These are phyloP conservation scores for Lagria hirta DNA, from an alignment of 2,888 invertebrate species.

Conservation along the genomic window DNA sequence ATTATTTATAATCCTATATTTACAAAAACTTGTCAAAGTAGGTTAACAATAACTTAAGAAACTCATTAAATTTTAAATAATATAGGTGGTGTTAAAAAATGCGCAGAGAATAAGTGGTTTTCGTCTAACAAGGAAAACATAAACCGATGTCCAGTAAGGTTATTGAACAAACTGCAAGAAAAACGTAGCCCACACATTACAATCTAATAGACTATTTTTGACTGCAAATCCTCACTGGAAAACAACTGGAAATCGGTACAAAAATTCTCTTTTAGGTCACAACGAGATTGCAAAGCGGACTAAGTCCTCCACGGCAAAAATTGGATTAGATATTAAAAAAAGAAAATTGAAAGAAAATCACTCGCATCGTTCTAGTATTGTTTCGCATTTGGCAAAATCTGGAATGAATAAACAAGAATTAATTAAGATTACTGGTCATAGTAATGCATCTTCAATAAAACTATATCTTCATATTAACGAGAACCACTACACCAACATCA, in stretches of 20 bases:
- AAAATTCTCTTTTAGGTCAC: conserved; percentile 3
- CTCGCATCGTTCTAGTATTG: too few relatives aligned
- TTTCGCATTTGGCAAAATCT: conserved; percentile 15
- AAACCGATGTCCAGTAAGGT: conserved; percentile 4
- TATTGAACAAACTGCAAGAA: conserved; percentile 4
- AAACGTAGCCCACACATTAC: conserved; percentile 4
- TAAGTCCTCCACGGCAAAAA: conserved; percentile 4
- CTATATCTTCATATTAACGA: conserved; percentile 12
- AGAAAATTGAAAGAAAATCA: too few relatives aligned
- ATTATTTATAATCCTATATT: conserved; percentile 4
- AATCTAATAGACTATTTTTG: conserved; percentile 5
- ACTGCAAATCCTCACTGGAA: too few relatives aligned
- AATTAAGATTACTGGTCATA: conserved; percentile 20
- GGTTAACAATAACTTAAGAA: too few relatives aligned
- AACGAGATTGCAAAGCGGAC: conserved; percentile 2
- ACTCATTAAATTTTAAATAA: conserved; percentile 5
- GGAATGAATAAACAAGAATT: conserved; percentile 13
- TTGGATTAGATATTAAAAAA: conserved; percentile 5
- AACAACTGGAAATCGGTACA: conserved; percentile 2
- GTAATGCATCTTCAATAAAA: conserved; percentile 16
- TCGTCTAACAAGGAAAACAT: conserved; percentile 4
- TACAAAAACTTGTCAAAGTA: too few relatives aligned
- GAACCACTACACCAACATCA: conserved; percentile 5
- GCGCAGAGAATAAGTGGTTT: conserved; percentile 2
- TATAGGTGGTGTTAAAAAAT: too few relatives aligned